phyloP scores from a whole-genome alignment of 2,113 vertebrate genomes.

The Galbula dea region DNA sequence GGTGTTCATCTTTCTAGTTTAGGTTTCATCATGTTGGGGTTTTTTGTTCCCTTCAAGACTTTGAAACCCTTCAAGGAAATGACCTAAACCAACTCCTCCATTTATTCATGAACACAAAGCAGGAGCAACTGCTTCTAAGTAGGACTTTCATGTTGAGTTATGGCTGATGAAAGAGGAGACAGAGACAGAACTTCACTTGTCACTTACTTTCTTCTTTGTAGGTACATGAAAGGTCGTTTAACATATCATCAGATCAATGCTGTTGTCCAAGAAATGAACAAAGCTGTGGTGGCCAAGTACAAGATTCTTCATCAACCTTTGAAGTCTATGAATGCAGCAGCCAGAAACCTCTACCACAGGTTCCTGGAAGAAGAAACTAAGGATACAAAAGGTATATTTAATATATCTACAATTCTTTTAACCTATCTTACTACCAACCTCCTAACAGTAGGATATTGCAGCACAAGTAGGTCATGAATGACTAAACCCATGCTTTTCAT shows the following conservation, averaged over 20 bases:
- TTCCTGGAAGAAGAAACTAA: constrained; percentile 86
- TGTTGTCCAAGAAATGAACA: constrained; percentile 80
- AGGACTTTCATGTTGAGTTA: background rate
- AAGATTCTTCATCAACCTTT: constrained; percentile 80
- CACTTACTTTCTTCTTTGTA: constrained; percentile 33
- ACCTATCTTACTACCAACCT: no score
- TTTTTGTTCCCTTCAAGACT: background rate
- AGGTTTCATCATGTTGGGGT: background rate
- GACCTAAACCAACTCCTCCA: background rate
- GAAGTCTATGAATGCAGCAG: constrained; percentile 66
- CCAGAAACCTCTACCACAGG: constrained; percentile 77
- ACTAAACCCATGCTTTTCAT: no score
- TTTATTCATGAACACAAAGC: background rate
- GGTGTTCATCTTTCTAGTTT: background rate
- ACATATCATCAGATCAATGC: constrained; percentile 82
- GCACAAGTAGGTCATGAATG: background rate
- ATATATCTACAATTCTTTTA: no score
- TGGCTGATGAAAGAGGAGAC: background rate
- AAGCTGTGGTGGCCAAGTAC: constrained; percentile 80
- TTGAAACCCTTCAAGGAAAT: background rate
- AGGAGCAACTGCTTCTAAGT: background rate
- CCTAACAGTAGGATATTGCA: rapidly evolving
- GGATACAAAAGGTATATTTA: constrained; percentile 87
- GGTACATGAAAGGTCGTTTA: constrained; percentile 87
- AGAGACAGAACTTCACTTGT: rapidly evolving